These are phyloP conservation scores for Hermetia illucens DNA, from an alignment of 1,140 invertebrate species.

Conservation along the genomic window DNA sequence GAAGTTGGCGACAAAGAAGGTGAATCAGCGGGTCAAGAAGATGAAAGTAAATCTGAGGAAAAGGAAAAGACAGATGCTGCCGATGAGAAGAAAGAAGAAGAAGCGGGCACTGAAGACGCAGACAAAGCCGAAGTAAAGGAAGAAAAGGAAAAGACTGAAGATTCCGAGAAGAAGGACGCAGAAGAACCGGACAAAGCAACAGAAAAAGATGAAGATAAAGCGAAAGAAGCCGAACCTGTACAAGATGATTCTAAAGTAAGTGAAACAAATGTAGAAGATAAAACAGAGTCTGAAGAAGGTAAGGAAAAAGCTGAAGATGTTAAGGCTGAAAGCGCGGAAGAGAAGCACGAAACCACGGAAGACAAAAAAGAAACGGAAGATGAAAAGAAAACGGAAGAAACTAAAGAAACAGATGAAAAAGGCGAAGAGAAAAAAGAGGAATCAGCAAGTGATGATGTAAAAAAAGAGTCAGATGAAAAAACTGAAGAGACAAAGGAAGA, in stretches of 20 bases:
- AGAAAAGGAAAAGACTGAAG: constrained; percentile 6
- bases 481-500: background rate
- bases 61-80: constrained; percentile 9
- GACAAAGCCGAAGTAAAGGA: constrained; percentile 3
- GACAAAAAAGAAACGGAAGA: constrained; percentile 7
- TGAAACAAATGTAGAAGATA: no score
- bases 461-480: background rate
- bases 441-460: background rate
- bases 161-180: constrained; percentile 4
- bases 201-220: constrained; percentile 7
- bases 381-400: constrained; percentile 4
- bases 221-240: constrained; percentile 9
- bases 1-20: constrained; percentile 18
- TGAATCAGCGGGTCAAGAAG: constrained; percentile 8
- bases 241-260: constrained; percentile 6
- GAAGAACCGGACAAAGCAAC: background rate
- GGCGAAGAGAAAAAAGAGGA: constrained; percentile 8
- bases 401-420: constrained; percentile 10
- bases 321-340: constrained; percentile 1
- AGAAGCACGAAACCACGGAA: constrained; percentile 12
- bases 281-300: no score
- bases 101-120: background rate
- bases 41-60: no score
- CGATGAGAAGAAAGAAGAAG: no score
- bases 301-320: background rate